These are phyloP conservation scores for Dryadula phaetusa DNA, from an alignment of 2,888 invertebrate genomes.

Conservation along the genomic window DNA sequence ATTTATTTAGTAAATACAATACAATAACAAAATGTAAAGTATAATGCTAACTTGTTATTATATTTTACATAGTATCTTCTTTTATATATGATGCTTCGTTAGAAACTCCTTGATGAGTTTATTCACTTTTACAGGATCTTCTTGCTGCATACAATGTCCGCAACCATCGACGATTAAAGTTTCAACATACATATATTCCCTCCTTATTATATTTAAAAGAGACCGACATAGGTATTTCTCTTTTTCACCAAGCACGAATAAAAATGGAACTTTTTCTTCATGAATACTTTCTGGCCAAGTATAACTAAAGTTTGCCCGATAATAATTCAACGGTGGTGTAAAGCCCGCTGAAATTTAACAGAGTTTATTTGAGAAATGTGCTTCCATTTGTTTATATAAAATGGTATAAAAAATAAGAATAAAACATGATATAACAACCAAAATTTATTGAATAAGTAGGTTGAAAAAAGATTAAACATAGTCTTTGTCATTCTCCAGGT, in stretches of 20 bases:
- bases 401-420: too few species aligned
- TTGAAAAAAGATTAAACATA: too few species aligned
- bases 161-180: conserved; percentile 70
- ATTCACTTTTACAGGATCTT: conserved; percentile 81
- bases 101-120: conserved; percentile 77
- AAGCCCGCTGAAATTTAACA: conserved; percentile 72
- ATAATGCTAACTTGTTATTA: neutral
- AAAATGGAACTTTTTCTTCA: conserved; percentile 68
- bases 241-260: conserved; percentile 72
- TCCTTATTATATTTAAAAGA: conserved; percentile 63
- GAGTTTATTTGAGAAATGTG: neutral
- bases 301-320: conserved; percentile 75
- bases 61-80: neutral
- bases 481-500: too few species aligned
- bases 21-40: neutral
- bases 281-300: conserved; percentile 55
- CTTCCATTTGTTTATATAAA: neutral
- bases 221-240: conserved; percentile 66
- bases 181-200: conserved; percentile 71
- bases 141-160: conserved; percentile 84
- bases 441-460: too few species aligned
- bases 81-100: conserved; percentile 56
- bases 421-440: too few species aligned
- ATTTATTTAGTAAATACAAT: neutral
- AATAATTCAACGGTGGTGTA: conserved; percentile 84